Conservation (phyloP, 2,888 invertebrate genomes). For the Sinotaia quadrata region DNA sequence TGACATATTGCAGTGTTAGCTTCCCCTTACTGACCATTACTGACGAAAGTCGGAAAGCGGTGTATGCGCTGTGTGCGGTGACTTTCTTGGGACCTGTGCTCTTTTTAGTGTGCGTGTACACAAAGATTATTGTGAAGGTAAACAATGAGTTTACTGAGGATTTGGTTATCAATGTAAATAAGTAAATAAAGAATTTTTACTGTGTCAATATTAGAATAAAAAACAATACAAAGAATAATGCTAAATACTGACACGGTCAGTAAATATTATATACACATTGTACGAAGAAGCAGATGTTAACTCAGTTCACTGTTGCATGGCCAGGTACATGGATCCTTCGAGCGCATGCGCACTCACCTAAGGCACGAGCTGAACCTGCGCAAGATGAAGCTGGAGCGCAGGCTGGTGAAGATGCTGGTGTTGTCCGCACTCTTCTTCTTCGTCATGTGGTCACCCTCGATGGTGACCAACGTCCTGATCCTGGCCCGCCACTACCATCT, state of each 20-base stretch:
- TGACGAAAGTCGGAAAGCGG: background rate
- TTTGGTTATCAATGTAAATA: no score
- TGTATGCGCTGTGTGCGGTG: background rate
- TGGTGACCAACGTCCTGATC: background rate
- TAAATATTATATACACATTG: no score
- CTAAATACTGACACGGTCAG: no score
- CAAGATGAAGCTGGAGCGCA: background rate
- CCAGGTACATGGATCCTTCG: background rate
- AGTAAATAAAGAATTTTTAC: no score
- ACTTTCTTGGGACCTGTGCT: background rate
- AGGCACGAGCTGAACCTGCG: background rate
- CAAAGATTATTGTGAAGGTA: background rate
- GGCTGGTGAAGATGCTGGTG: background rate
- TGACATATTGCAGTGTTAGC: background rate
- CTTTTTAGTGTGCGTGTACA: background rate
- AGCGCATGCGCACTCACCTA: background rate
- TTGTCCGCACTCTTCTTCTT: background rate
- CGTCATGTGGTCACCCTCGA: background rate
- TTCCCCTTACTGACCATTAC: background rate
- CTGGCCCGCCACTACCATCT: background rate
- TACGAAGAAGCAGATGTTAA: no score
- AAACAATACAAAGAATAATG: no score
- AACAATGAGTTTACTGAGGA: no score
- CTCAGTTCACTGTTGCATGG: background rate
- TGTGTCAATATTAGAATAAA: no score